Conservation (phyloP, 2,888 invertebrate species). For the Unio delphinus region DNA sequence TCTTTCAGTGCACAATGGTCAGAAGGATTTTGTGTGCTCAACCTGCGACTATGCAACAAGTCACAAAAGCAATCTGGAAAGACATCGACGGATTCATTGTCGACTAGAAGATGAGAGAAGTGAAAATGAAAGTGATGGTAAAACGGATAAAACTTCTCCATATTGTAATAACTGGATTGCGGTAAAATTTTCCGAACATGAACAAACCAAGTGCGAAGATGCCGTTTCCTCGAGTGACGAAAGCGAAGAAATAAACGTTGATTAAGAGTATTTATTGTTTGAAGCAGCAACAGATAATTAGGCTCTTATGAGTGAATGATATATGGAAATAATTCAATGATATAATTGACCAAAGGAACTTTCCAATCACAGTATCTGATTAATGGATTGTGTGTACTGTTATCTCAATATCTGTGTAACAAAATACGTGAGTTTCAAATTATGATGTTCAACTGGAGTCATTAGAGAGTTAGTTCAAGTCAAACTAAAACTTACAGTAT, state of each 20-base stretch:
- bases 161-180: background rate
- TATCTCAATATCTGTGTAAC: no score
- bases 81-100: slow-evolving; percentile 68
- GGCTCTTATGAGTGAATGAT: no score
- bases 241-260: slow-evolving; percentile 13
- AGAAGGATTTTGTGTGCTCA: slow-evolving; percentile 70
- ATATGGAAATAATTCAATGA: no score
- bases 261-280: background rate
- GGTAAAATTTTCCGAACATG: slow-evolving; percentile 1
- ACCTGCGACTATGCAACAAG: slow-evolving; percentile 71
- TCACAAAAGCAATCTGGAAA: slow-evolving; percentile 72
- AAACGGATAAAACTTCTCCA: background rate
- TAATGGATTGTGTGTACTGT: no score
- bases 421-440: no score
- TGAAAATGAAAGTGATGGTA: slow-evolving; percentile 1
- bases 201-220: slow-evolving; percentile 17
- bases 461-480: no score
- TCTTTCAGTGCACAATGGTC: slow-evolving; percentile 71
- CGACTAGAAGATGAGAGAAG: slow-evolving; percentile 38
- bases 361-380: no score
- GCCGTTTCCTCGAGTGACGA: slow-evolving; percentile 12
- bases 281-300: no score
- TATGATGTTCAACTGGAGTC: no score
- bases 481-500: no score
- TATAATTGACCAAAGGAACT: no score